Evolutionary conservation across 2,113 vertebrate species (phyloP).

Genomic region (Mus musculus): DNA sequence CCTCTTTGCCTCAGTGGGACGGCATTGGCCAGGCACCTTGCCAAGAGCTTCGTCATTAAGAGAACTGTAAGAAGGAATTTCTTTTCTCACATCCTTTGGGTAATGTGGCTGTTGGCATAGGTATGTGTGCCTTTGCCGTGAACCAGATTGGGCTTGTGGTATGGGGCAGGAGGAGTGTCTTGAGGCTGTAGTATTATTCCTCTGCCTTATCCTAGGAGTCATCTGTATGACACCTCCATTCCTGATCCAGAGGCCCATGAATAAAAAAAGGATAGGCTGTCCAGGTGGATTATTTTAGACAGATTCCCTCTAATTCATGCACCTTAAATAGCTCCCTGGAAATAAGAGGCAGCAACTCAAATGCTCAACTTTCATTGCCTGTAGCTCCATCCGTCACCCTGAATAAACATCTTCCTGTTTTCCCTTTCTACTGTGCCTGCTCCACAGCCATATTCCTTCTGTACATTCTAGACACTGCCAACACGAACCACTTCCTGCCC

Average conservation of each 20-base stretch:
- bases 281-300: neutral
- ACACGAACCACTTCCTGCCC: neutral
- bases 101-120: neutral
- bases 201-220: neutral
- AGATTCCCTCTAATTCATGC: neutral
- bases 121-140: neutral
- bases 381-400: neutral
- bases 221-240: neutral
- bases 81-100: neutral
- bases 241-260: neutral
- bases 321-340: neutral
- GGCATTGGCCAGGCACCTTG: neutral
- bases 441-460: neutral
- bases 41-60: neutral
- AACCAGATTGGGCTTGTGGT: accelerated
- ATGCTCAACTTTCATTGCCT: neutral
- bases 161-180: too few species aligned
- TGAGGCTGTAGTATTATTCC: neutral
- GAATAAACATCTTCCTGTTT: neutral
- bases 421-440: neutral
- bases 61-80: neutral
- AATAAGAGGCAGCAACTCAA: neutral
- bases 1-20: neutral
- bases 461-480: neutral
- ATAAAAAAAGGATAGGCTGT: neutral